phyloP scores from a whole-genome alignment of 1,140 invertebrate species.

The Drosophila parvula region DNA sequence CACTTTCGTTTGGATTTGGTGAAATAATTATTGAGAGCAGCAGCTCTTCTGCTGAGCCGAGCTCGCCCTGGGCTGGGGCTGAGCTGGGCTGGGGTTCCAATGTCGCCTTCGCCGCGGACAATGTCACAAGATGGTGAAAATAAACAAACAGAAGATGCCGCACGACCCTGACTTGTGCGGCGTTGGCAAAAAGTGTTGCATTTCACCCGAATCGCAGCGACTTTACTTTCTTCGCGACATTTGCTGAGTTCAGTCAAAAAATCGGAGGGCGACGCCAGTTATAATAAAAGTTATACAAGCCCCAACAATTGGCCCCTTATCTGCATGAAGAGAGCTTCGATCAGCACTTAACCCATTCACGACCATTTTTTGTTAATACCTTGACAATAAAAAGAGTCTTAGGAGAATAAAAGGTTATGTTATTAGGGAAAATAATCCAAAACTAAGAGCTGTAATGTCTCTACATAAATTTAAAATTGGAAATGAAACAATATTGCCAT shows the following conservation, averaged over 20 bases:
- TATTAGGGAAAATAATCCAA: neutral
- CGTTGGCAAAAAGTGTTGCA: constrained; percentile 71
- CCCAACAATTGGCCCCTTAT: constrained; percentile 60
- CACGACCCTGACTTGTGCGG: constrained; percentile 74
- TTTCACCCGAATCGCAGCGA: constrained; percentile 68
- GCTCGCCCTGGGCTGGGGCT: constrained; percentile 13
- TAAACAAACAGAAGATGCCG: constrained; percentile 67
- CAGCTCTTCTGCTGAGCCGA: constrained; percentile 23
- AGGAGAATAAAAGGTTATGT: neutral
- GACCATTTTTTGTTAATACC: constrained; percentile 5
- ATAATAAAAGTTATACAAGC: constrained; percentile 59
- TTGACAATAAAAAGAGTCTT: constrained; percentile 3
- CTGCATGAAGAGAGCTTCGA: constrained; percentile 22
- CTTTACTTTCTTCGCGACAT: constrained; percentile 72
- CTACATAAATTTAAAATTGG: no score
- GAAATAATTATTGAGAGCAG: constrained; percentile 12
- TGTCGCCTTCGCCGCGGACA: constrained; percentile 72
- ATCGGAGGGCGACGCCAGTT: constrained; percentile 62
- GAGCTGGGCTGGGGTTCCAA: constrained; percentile 57
- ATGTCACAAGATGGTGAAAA: constrained; percentile 70
- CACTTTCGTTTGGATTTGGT: constrained; percentile 62
- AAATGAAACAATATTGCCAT: no score
- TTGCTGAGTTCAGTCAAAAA: constrained; percentile 65
- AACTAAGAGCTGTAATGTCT: no score
- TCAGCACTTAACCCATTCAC: constrained; percentile 42